Base-by-base conservation (phyloP, 1,140 invertebrate genomes). In the Uloborus diversus region DNA sequence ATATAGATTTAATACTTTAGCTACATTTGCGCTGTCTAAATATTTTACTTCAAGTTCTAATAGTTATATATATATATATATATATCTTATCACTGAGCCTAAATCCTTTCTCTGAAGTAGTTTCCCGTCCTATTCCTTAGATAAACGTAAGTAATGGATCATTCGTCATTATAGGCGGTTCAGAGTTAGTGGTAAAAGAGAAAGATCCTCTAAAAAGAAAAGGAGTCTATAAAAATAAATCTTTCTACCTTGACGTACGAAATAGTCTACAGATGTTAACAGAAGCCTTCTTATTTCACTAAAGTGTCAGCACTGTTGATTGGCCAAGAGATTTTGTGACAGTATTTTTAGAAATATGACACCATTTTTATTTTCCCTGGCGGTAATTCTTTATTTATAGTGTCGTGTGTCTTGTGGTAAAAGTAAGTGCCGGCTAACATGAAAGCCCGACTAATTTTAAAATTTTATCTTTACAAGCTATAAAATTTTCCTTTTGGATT, bases 181-280 rank as follows among this genome's bases (percentile, higher is more conserved):
- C 17, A 13, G 17, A 68, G 65, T 51, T 47, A 51, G 37, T 28
- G 65, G 65, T 68, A 47, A 68, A 23, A 53, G 47, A 68, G 49
- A 49, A 47, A n/a, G 33, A 33, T 28, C 28, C 35, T 68, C 65
- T 33, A 53, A 68, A 68, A 51, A 4, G 47, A 23, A 30, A 27
- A n/a, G 28, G 23, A 28, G 47, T 28, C 30, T 28, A 68, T 68
- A 68, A 68, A 68, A 53, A 53, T 68, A 68, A 68, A 68, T 68
- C 65, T 53, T 53, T 20, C 13, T 11, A n/a, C 23, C 53, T 49
- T 42, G 37, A 42, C 17, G 9, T 42, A 42, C 17, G 9, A 13
- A 25, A 20, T 32, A 42, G 20, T 5, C 61, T 25, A 25, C 35
- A 64, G 61, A 64, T 64, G 61, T 64, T 64, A 64, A 64, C 61